phyloP scores from a whole-genome alignment of 2,797 vertebrate genomes.

The Melanotaenia pygmaea region DNA sequence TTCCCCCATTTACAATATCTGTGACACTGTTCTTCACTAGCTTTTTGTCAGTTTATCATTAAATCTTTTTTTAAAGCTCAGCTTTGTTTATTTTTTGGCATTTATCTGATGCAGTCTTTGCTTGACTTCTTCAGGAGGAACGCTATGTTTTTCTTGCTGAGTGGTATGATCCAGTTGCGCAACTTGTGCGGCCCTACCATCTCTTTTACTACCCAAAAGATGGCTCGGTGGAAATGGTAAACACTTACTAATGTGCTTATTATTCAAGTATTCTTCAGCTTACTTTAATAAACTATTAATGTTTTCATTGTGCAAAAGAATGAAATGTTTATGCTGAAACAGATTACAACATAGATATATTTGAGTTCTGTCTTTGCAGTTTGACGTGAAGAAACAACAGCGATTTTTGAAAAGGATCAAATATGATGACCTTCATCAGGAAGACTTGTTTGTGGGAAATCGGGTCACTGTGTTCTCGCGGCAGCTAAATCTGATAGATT shows the following conservation, averaged over 20 bases:
- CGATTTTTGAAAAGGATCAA: constrained; percentile 90
- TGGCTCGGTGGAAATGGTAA: constrained; percentile 94
- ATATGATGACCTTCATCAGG: constrained; percentile 85
- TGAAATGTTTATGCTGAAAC: not conserved
- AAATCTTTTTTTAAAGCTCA: not conserved
- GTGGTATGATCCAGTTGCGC: constrained; percentile 92
- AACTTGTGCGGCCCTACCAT: constrained; percentile 90
- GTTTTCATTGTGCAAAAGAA: too few species aligned
- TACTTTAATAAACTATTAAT: not conserved
- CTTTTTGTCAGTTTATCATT: too few species aligned
- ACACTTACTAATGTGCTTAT: constrained; percentile 1
- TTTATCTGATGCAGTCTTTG: constrained; percentile 7
- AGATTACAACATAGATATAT: constrained; percentile 4
- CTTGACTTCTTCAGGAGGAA: constrained; percentile 79
- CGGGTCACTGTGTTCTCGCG: constrained; percentile 91
- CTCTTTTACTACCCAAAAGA: constrained; percentile 93
- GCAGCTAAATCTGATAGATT: constrained; percentile 91
- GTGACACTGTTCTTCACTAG: too few species aligned
- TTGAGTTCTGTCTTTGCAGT: constrained; percentile 75
- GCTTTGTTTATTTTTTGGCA: not conserved
- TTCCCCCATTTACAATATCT: too few species aligned
- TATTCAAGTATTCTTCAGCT: not conserved
- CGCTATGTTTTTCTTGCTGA: constrained; percentile 92
- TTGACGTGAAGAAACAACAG: constrained; percentile 93
- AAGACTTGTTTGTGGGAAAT: constrained; percentile 94